Base-by-base conservation (phyloP, 30 jellyfish, hydroid and myxozoan species). In the Aurelia aurita complex sp. Pacific region DNA sequence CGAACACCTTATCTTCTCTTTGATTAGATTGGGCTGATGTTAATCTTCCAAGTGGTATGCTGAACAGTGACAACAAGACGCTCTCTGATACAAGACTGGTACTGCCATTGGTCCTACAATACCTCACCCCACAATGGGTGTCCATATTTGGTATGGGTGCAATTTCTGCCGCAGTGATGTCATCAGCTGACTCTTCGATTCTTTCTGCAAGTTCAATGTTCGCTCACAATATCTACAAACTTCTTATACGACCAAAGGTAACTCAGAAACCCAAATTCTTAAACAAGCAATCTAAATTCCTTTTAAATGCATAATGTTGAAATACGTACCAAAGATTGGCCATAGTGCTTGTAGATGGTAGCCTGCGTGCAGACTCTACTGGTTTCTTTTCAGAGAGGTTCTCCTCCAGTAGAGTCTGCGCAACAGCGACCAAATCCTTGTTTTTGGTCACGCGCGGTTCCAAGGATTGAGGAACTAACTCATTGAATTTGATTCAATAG, bases 151-250 rank as follows among this genome's bases (percentile, higher is more conserved):
- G 97, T 11, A 80, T 91, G 90, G 97, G 97, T 46, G 97, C 97
- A 36, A 83, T 91, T 51, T 91, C 97, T 46, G 97, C 97, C 0
- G 97, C 97, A n/a, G 97, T 91, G 52, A 91, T 91, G 97, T 91
- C 97, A 29, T 85, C 96, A 3, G 97, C 97, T 34, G 97, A 91
- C 63, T 91, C 97, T 23, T 91, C 97, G 29, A 94, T 91, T 43
- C 89, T 91, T 61, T 85, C 96, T 1, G 97, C 97, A 13, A 85
- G 96, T 52, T 91, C 97, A 14, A 91, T 91, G 97, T 91, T 91
- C 51, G 85, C 96, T 42, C 91, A 91, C 69, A 91, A 91, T 78
- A 85, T 91, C 32, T 91, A 91, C 90, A 91, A 85, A 40, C 74
- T 83, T 35, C 50, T 85, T 17, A 66, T 91, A 38, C 59, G 96